phyloP scores from a whole-genome alignment of 1,140 invertebrate species.

The Sarcophaga bullata region DNA sequence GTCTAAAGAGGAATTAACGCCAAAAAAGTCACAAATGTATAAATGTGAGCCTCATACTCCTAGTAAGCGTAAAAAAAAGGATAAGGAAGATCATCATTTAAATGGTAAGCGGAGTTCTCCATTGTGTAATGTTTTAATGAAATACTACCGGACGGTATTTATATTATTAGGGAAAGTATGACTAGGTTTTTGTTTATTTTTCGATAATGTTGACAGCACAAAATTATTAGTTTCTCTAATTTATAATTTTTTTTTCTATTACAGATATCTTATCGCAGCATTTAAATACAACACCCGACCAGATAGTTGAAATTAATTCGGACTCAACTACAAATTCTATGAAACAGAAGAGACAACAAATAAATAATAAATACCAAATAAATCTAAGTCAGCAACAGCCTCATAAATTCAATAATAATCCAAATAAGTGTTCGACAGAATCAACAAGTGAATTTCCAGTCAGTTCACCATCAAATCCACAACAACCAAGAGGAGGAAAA shows the following conservation, averaged over 20 bases:
- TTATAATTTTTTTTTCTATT: neutral
- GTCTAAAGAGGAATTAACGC: neutral
- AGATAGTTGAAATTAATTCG: slow-evolving; percentile 43
- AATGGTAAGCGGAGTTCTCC: neutral
- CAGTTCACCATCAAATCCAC: slow-evolving; percentile 41
- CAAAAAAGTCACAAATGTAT: neutral
- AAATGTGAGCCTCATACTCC: slow-evolving; percentile 16
- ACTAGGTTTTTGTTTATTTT: neutral
- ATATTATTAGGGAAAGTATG: neutral
- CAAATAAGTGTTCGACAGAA: slow-evolving; percentile 43
- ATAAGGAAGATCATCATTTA: neutral
- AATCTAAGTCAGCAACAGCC: slow-evolving; percentile 28
- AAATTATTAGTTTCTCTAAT: neutral
- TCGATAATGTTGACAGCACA: neutral
- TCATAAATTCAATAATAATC: neutral
- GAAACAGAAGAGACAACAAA: slow-evolving; percentile 41
- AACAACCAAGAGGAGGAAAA: slow-evolving; percentile 23
- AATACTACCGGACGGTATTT: neutral
- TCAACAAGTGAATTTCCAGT: slow-evolving; percentile 45
- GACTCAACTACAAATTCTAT: slow-evolving; percentile 40
- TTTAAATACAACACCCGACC: slow-evolving; percentile 33
- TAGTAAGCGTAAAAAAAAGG: slow-evolving; percentile 5
- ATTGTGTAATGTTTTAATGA: neutral
- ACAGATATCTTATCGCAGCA: neutral
- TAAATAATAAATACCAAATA: slow-evolving; percentile 39